These are phyloP conservation scores for Dasysyrphus tricinctus DNA, from an alignment of 2,888 invertebrate species.

Conservation along the genomic window DNA sequence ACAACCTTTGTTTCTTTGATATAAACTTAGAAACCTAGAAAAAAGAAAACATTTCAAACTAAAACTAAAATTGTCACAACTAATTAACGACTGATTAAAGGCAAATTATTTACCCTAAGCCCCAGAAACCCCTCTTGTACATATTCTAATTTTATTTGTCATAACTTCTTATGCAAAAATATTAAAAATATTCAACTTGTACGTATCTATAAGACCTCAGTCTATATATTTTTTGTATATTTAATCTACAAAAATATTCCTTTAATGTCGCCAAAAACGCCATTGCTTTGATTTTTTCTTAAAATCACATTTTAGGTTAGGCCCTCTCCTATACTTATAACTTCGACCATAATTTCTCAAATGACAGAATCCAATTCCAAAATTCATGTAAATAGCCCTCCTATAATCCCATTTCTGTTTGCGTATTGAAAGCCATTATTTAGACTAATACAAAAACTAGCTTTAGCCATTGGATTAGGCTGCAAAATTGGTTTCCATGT, in stretches of 20 bases:
- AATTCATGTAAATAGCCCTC: slow-evolving; percentile 71
- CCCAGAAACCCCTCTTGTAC: too few relatives aligned
- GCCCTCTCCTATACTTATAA: background rate
- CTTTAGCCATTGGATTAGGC: slow-evolving; percentile 71
- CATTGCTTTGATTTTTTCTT: slow-evolving; percentile 13
- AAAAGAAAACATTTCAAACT: too few relatives aligned
- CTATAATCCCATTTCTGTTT: slow-evolving; percentile 62
- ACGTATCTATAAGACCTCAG: background rate
- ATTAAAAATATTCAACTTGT: too few relatives aligned
- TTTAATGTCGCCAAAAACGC: background rate
- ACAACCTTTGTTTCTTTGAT: too few relatives aligned
- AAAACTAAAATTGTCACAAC: too few relatives aligned
- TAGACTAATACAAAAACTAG: slow-evolving; percentile 56
- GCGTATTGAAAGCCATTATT: slow-evolving; percentile 66
- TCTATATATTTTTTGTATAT: background rate
- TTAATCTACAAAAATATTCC: slow-evolving; percentile 1
- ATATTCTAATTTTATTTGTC: too few relatives aligned
- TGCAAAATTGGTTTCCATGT: slow-evolving; percentile 67
- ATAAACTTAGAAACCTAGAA: too few relatives aligned
- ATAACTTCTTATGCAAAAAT: too few relatives aligned
- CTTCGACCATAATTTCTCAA: slow-evolving; percentile 28
- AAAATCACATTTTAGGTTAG: slow-evolving; percentile 4
- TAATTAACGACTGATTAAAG: too few relatives aligned
- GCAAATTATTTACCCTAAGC: too few relatives aligned
- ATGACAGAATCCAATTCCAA: slow-evolving; percentile 42